These are phyloP conservation scores for Enteromius mattozi DNA, from an alignment of 2,797 vertebrate genomes.

Conservation along the genomic window DNA sequence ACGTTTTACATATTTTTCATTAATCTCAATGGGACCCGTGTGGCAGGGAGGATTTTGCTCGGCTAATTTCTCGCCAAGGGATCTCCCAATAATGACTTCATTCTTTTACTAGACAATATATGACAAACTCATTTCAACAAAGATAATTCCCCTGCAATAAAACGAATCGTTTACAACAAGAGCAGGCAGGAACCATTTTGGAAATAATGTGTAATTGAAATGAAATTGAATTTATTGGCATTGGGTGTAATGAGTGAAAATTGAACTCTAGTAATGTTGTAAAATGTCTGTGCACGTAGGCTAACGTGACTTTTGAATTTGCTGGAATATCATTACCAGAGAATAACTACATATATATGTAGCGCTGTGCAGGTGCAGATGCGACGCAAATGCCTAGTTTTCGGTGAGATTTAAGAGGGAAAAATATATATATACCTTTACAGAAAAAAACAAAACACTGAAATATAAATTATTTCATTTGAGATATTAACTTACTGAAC, in stretches of 20 bases:
- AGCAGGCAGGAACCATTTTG: conserved; percentile 66
- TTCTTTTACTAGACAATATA: conserved; percentile 91
- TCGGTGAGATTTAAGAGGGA: not conserved
- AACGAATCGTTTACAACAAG: conserved; percentile 75
- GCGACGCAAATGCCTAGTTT: not conserved
- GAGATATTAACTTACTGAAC: not conserved
- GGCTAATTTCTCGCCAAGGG: conserved; percentile 85
- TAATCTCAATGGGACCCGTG: conserved; percentile 92
- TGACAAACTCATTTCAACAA: conserved; percentile 84
- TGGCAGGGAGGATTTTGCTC: conserved; percentile 87
- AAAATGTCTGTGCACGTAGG: conserved; percentile 36
- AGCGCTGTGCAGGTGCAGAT: too few relatives aligned
- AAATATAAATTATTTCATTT: conserved; percentile 1
- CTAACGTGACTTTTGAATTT: conserved; percentile 13
- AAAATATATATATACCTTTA: not conserved
- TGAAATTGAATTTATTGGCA: conserved; percentile 59
- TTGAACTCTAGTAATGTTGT: conserved; percentile 14
- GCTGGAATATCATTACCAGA: not conserved
- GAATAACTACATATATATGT: not conserved
- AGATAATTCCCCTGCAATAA: conserved; percentile 78
- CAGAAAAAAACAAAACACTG: not conserved
- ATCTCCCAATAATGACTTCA: conserved; percentile 87
- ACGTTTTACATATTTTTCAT: conserved; percentile 94
- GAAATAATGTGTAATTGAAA: conserved; percentile 69
- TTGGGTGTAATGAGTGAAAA: conserved; percentile 54